Base-by-base conservation (phyloP, 2,113 vertebrate genomes). In the Leucopsar rothschildi region DNA sequence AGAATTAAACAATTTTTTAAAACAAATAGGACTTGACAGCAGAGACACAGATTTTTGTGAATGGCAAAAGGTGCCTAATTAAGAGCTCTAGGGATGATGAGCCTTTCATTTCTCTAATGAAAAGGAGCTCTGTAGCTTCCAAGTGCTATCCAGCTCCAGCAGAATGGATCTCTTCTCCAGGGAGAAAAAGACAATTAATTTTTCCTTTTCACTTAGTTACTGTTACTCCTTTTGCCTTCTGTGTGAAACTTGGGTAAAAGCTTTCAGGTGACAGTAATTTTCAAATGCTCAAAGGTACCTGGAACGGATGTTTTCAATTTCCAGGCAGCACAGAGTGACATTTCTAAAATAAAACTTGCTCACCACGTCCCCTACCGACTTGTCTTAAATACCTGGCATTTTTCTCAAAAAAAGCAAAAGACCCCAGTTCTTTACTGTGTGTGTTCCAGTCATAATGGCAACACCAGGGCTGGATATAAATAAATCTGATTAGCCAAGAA, bases 51-150 rank as follows among this genome's bases (percentile, higher is more conserved):
- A 92, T 88, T 94, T 94, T 84, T 92, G 76, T 88, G 82, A 86
- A 96, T 73, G 82, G 95, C 88, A 77, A 95, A 95, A 97, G 90
- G 95, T 90, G 90, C 88, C 75, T 95, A 96, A 94, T 97, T 95
- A 97, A 94, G 96, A 93, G 71, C 93, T 93, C 90, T 77, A 72
- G 92, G 90, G 92, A 94, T 92, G 90, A 96, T 5, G 27, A 95
- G 88, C 82, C 88, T 97, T 94, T 96, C 79, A 90, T 94, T 94
- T 94, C 93, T 88, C 79, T 96, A 96, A 97, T 96, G 88, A 94
- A 96, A 95, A 92, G 79, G 71, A 93, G 92, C 79, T 94, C 86
- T 95, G 82, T 60, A 82, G 88, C 90, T 90, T 93, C 82, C 85
- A 57, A 92, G 79, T 39, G n/a, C 80, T 94, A 89, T 57, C 79